phyloP scores from a whole-genome alignment of 2,888 invertebrate species.

The Parasteatoda lunata region DNA sequence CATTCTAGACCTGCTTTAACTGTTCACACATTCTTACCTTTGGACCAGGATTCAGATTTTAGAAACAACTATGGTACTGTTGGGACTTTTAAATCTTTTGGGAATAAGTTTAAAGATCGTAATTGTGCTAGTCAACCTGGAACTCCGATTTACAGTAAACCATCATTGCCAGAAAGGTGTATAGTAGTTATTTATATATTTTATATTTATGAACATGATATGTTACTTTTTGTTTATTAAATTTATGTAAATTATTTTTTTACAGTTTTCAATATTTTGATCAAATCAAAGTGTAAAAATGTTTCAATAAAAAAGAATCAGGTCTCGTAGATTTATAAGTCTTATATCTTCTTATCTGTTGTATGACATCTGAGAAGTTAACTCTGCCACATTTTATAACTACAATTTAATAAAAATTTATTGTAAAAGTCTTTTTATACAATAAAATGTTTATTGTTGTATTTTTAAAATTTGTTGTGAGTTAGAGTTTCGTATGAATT shows the following conservation, averaged over 20 bases:
- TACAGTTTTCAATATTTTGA: background rate
- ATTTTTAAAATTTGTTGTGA: no score
- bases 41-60: constrained; percentile 76
- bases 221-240: background rate
- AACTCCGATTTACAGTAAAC: constrained; percentile 60
- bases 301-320: no score
- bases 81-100: constrained; percentile 59
- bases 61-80: constrained; percentile 43
- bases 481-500: no score
- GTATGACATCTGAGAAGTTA: no score
- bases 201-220: background rate
- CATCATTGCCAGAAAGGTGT: constrained; percentile 55
- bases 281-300: no score
- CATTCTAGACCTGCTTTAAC: constrained; percentile 89
- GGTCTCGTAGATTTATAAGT: no score
- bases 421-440: no score
- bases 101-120: constrained; percentile 57
- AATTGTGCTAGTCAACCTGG: constrained; percentile 60
- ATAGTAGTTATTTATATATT: background rate
- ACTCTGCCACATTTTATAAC: no score
- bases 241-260: background rate
- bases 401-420: no score
- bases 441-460: no score
- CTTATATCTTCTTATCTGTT: no score
- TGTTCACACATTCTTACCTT: constrained; percentile 90